These are phyloP conservation scores for Araneus ventricosus DNA, from an alignment of 1,140 invertebrate genomes.

Conservation along the genomic window DNA sequence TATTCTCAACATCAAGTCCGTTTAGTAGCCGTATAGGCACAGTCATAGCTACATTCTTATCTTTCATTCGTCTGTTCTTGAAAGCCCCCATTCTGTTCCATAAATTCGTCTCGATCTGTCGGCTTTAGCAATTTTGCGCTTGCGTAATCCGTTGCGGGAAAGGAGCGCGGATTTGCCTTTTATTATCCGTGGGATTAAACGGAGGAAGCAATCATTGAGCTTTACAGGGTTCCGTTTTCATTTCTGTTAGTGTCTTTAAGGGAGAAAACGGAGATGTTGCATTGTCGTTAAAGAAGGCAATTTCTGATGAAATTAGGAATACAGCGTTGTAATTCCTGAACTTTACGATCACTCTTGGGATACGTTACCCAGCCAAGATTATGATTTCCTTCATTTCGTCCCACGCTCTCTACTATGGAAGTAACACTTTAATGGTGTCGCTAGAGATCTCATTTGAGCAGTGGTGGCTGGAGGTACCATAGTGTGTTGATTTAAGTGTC, in stretches of 20 bases:
- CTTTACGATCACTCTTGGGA: slow-evolving; percentile 47
- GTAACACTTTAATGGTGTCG: slow-evolving; percentile 48
- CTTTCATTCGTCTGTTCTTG: background rate
- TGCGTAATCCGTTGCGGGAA: slow-evolving; percentile 16
- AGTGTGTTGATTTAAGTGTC: background rate
- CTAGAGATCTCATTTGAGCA: slow-evolving; percentile 36
- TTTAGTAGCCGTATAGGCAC: no score
- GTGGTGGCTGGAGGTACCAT: background rate
- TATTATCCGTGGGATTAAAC: slow-evolving; percentile 43
- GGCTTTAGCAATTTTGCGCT: slow-evolving; percentile 39
- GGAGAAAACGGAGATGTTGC: slow-evolving; percentile 15
- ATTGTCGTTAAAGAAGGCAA: slow-evolving; percentile 53
- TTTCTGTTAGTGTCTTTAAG: slow-evolving; percentile 40
- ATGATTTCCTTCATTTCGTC: slow-evolving; percentile 49
- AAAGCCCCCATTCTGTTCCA: background rate
- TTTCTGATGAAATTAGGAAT: slow-evolving; percentile 62
- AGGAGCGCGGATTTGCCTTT: slow-evolving; percentile 40
- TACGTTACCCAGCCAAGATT: slow-evolving; percentile 32
- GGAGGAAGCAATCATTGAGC: slow-evolving; percentile 34
- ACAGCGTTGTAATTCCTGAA: slow-evolving; percentile 47
- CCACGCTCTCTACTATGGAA: background rate
- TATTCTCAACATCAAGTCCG: no score
- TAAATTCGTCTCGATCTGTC: slow-evolving; percentile 21
- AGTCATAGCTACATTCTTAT: background rate
- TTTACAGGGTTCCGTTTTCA: slow-evolving; percentile 14